A percentile compares a stretch with the other conserved stretches of the same genome.
These are phyloP conservation scores for Spinus pinus DNA, from an alignment of 2,797 vertebrate species.

Conservation along the genomic window DNA sequence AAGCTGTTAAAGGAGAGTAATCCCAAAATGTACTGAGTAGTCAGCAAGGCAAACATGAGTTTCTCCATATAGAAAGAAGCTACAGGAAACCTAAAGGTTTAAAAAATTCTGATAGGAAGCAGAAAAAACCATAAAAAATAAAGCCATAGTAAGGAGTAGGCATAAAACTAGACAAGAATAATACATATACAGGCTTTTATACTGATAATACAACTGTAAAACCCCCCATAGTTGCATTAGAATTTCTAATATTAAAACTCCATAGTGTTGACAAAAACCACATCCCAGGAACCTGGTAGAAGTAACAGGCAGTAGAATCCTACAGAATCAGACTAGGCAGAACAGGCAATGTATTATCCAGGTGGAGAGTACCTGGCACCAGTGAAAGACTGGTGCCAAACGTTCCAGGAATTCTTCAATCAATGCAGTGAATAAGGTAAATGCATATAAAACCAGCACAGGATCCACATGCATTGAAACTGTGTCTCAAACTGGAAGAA, in stretches of 20 bases:
- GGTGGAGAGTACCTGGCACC: neutral
- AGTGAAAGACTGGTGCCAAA: neutral
- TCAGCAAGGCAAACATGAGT: neutral
- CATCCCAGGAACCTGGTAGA: neutral
- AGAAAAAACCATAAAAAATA: neutral
- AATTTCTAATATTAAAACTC: neutral
- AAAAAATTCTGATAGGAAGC: neutral
- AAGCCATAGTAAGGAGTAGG: neutral
- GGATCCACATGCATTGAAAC: neutral
- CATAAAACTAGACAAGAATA: neutral
- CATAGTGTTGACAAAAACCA: neutral
- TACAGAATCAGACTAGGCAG: neutral
- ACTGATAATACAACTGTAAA: neutral
- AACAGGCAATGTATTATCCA: neutral
- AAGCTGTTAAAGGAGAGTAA: neutral
- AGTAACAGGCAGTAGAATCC: neutral
- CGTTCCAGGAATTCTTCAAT: neutral
- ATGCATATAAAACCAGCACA: neutral
- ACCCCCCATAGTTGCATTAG: neutral
- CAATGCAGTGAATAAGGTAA: neutral
- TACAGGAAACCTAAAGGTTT: neutral
- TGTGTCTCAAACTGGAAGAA: neutral
- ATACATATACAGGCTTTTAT: neutral
- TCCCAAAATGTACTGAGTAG: neutral
- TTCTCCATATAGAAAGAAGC: neutral